phyloP scores from a whole-genome alignment of 2,113 vertebrate species.

The Burhinus oedicnemus region DNA sequence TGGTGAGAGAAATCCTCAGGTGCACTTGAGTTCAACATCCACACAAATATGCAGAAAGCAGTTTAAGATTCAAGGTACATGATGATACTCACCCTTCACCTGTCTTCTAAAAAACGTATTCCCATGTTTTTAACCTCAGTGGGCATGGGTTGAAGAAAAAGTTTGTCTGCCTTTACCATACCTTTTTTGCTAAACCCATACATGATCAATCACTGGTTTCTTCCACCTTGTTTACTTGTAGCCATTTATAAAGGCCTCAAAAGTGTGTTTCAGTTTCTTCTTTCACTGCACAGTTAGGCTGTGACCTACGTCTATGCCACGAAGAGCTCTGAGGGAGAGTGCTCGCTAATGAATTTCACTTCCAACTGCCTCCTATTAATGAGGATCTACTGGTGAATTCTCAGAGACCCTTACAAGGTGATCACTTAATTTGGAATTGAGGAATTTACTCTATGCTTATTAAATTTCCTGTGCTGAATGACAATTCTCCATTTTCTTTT shows the following conservation, averaged over 20 bases:
- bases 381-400: neutral
- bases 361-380: neutral
- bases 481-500: neutral
- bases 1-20: neutral
- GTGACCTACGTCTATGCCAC: neutral
- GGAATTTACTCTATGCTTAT: neutral
- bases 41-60: neutral
- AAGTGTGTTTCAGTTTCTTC: neutral
- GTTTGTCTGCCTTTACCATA: neutral
- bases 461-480: neutral
- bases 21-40: neutral
- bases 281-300: neutral
- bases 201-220: neutral
- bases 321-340: neutral
- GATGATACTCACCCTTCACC: neutral
- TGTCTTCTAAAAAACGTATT: neutral
- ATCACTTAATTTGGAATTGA: slow-evolving; percentile 8
- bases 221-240: neutral
- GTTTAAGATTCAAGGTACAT: neutral
- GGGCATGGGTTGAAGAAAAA: neutral
- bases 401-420: neutral
- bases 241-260: neutral
- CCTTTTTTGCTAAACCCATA: neutral
- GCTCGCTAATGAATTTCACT: neutral
- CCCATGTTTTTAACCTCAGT: neutral